Base-by-base conservation (phyloP, 2,888 invertebrate species). In the Trissonchulus latispiculum region DNA sequence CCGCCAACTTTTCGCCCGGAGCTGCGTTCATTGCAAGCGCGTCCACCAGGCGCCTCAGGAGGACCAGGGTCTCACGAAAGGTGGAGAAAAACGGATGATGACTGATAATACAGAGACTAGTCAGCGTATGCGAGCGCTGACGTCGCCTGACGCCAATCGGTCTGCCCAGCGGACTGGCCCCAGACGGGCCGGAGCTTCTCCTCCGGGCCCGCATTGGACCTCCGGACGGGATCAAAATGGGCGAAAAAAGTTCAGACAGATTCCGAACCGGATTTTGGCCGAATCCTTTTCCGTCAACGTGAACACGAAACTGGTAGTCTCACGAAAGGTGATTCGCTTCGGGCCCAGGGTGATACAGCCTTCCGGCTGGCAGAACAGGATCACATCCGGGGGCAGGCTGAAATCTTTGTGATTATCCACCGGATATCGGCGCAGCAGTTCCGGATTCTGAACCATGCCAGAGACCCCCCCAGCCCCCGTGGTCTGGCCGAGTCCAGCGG, bases 71-170 rank as follows among this genome's bases (percentile, higher is more conserved):
- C 87, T 97, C 95, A 78, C 99, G 91, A 87, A 99, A 99, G 81
- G 92, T 94, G 76, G 96, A 91, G 86, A 99, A 95, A 86, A 99
- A 99, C 59, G 97, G 96, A 87, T 99, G 97, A 87, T 99, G 99
- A 76, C 96, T 96, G 74, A 99, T 88, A 78, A 99, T 89, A 86
- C 99, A 99, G 74, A 99, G 87, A 70, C 97, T 96, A 61, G 99
- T 99, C 78, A 99, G 86, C 23, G 96, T 95, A 84, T 95, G 93
- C 88, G 8, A 37, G 29, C 73, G 73, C 29, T 36, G 66, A 18
- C 66, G 66, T 8, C 48, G 48, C 8, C 48, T 8, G n/a, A n/a
- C n/a, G 8, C 48, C 48, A 48, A 8, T 48, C 23, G 48, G 23
- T 23, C 48, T 48, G 8, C 8, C 48, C 48, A 48, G 48, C 8